A percentile compares a stretch with the other conserved stretches of the same genome.
These are phyloP conservation scores for Callorhinus ursinus DNA, from an alignment of 2,113 vertebrate genomes.

Conservation along the genomic window DNA sequence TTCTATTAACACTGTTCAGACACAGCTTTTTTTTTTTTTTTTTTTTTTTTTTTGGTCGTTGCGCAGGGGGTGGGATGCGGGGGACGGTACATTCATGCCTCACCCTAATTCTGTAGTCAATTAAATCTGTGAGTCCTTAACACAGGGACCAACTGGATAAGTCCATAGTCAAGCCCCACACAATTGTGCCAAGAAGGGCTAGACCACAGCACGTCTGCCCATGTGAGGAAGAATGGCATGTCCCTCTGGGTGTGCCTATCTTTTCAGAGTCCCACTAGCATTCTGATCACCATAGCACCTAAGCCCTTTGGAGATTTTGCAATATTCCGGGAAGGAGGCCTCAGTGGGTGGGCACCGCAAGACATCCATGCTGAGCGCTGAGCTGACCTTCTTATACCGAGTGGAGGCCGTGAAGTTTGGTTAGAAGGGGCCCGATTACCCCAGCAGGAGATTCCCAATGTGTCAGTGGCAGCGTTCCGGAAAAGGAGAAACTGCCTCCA, in stretches of 20 bases:
- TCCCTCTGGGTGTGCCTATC: neutral
- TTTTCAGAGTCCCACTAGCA: neutral
- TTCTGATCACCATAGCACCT: neutral
- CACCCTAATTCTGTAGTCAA: neutral
- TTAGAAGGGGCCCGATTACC: neutral
- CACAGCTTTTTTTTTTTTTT: neutral
- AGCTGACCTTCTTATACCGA: neutral
- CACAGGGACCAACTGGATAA: neutral
- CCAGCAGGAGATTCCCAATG: neutral
- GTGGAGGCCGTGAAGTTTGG: no score
- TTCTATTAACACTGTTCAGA: neutral
- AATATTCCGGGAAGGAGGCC: neutral
- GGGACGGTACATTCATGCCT: neutral
- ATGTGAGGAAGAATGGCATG: neutral
- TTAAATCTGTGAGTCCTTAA: neutral
- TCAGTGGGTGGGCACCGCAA: neutral
- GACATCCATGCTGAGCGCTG: no score
- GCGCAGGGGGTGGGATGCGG: rapidly evolving
- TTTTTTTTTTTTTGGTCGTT: no score
- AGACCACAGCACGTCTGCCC: neutral
- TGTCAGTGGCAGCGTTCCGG: neutral
- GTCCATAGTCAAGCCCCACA: neutral
- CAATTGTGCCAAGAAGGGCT: neutral
- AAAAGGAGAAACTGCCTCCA: neutral
- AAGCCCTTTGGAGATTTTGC: neutral